Evolutionary conservation across 2,888 invertebrate genomes (phyloP).

Genomic region (Alsophila aescularia): DNA sequence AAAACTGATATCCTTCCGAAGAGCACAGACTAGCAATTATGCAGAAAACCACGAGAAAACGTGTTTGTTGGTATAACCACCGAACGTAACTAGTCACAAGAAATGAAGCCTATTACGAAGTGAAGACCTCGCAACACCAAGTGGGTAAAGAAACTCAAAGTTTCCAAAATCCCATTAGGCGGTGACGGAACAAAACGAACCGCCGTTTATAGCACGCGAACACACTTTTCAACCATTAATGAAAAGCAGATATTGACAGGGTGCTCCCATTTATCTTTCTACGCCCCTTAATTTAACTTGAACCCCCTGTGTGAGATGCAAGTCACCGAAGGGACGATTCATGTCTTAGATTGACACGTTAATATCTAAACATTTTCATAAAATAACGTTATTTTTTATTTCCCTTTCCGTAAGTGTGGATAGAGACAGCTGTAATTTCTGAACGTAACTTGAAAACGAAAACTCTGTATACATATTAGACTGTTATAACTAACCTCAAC

Average conservation of each 20-base stretch:
- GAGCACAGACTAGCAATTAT: too few relatives aligned
- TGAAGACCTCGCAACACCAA: constrained; percentile 14
- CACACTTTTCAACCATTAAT: constrained; percentile 71
- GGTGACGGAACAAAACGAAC: constrained; percentile 52
- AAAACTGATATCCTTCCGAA: too few relatives aligned
- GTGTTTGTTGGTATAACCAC: too few relatives aligned
- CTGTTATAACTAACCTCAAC: too few relatives aligned
- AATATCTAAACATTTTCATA: constrained; percentile 47
- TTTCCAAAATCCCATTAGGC: constrained; percentile 50
- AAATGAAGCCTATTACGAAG: constrained; percentile 6
- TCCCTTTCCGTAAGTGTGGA: too few relatives aligned
- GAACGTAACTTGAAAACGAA: neutral
- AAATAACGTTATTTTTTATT: neutral
- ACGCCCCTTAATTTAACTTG: constrained; percentile 71
- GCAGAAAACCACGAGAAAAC: too few relatives aligned
- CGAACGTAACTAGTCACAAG: neutral
- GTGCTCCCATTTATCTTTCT: constrained; percentile 70
- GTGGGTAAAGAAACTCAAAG: constrained; percentile 40
- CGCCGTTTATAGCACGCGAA: constrained; percentile 61
- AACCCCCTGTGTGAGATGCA: constrained; percentile 51
- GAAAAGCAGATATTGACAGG: constrained; percentile 75
- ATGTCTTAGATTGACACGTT: constrained; percentile 68
- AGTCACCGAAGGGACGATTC: constrained; percentile 63
- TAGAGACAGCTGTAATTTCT: too few relatives aligned
- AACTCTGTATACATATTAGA: too few relatives aligned